Percentiles rank a stretch among this genome's conserved stretches.
phyloP scores from a whole-genome alignment of 2,113 vertebrate genomes.

The Esox niger region DNA sequence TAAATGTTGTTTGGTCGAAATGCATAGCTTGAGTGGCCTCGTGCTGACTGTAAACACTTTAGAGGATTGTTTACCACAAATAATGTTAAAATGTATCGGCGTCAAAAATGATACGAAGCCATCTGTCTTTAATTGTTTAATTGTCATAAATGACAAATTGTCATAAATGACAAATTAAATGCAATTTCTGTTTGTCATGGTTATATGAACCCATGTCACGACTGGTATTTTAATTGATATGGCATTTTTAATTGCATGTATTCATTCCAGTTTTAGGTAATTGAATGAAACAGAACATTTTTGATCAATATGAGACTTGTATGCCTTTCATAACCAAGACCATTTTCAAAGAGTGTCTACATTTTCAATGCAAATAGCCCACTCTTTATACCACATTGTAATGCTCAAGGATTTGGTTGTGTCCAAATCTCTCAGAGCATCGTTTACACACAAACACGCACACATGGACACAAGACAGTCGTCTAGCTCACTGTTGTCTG shows the following conservation, averaged over 20 bases:
- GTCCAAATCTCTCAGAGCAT: neutral
- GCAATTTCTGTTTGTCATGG: no score
- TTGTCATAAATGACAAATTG: no score
- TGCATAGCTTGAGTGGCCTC: conserved; percentile 53
- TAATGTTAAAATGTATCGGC: conserved; percentile 57
- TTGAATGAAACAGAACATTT: no score
- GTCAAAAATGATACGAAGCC: neutral
- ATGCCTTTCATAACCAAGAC: neutral
- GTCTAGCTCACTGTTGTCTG: conserved; percentile 19
- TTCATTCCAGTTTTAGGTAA: no score
- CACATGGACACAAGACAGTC: conserved; percentile 1
- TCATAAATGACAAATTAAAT: no score
- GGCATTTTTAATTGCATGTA: no score
- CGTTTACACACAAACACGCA: neutral
- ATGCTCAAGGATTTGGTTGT: neutral
- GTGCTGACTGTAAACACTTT: conserved; percentile 62
- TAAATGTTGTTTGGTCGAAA: neutral
- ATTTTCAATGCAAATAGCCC: conserved; percentile 1
- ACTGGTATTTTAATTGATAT: no score
- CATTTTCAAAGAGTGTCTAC: neutral
- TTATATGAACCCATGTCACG: no score
- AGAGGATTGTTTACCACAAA: conserved; percentile 55
- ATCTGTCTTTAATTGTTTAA: no score
- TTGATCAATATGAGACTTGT: no score
- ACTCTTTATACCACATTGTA: neutral